Conservation (phyloP, 2,888 invertebrate genomes). For the Plagodis dolabraria region DNA sequence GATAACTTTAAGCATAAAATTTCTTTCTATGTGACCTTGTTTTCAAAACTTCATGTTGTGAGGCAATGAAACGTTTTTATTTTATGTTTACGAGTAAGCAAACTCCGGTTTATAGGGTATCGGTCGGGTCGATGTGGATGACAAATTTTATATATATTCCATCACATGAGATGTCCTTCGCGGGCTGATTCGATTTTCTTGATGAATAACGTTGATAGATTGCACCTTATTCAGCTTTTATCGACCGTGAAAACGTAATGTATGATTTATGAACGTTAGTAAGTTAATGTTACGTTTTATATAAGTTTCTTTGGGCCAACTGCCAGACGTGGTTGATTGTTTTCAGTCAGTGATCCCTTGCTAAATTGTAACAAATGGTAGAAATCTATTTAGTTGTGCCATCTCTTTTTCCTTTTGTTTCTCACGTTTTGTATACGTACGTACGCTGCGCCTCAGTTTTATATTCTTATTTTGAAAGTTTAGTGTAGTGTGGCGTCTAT, state of each 20-base stretch:
- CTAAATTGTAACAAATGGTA: constrained; percentile 24
- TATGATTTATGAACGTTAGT: constrained; percentile 36
- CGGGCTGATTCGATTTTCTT: constrained; percentile 42
- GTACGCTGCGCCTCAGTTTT: constrained; percentile 8
- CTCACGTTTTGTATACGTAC: constrained; percentile 13
- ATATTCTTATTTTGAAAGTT: constrained; percentile 18
- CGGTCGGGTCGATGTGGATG: constrained; percentile 49
- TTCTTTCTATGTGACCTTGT: constrained; percentile 64
- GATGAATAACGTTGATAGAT: constrained; percentile 39
- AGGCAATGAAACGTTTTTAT: constrained; percentile 66
- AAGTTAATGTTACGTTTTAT: constrained; percentile 36
- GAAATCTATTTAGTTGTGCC: constrained; percentile 1
- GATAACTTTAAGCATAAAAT: constrained; percentile 63
- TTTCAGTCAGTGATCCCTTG: constrained; percentile 31
- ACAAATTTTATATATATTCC: constrained; percentile 60
- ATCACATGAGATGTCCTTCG: constrained; percentile 47
- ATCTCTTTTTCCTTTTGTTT: constrained; percentile 12
- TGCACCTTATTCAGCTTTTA: constrained; percentile 36
- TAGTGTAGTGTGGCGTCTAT: constrained; percentile 8
- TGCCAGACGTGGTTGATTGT: constrained; percentile 36
- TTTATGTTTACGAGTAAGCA: constrained; percentile 66
- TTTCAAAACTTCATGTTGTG: constrained; percentile 61
- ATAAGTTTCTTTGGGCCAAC: constrained; percentile 33
- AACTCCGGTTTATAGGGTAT: constrained; percentile 53
- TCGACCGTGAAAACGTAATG: constrained; percentile 37